Conservation (phyloP, 1,140 invertebrate genomes). For the Platyura marginata region DNA sequence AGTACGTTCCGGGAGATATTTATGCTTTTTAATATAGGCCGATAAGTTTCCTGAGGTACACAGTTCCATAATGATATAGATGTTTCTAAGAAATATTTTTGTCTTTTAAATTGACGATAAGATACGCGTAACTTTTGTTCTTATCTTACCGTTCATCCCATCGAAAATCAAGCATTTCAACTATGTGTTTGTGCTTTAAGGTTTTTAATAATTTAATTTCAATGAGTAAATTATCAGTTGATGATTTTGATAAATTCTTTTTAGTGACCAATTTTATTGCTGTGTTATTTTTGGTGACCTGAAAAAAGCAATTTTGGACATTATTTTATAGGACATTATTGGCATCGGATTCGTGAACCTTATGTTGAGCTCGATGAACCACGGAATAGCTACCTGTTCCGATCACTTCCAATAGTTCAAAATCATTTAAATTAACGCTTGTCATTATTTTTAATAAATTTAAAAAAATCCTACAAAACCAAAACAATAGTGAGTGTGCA, state of each 20-base stretch:
- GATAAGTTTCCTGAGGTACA: slow-evolving; percentile 76
- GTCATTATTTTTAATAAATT: no score
- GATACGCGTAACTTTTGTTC: not conserved
- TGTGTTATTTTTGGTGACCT: slow-evolving; percentile 12
- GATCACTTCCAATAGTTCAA: slow-evolving; percentile 60
- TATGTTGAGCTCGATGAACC: slow-evolving; percentile 69
- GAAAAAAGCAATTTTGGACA: slow-evolving; percentile 3
- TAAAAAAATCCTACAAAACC: no score
- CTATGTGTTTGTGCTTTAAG: slow-evolving; percentile 67
- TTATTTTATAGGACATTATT: slow-evolving; percentile 2
- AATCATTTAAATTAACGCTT: no score
- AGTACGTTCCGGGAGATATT: slow-evolving; percentile 51
- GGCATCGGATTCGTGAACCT: slow-evolving; percentile 15
- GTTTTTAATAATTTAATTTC: slow-evolving; percentile 74
- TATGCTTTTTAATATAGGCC: slow-evolving; percentile 52
- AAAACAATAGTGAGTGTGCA: no score
- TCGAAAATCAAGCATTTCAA: slow-evolving; percentile 66
- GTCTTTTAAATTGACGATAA: not conserved
- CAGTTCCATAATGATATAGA: slow-evolving; percentile 81
- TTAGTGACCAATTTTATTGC: slow-evolving; percentile 67
- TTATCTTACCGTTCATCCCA: slow-evolving; percentile 45
- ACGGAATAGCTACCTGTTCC: slow-evolving; percentile 76
- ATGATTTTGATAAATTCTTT: slow-evolving; percentile 46
- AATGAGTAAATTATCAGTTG: slow-evolving; percentile 63
- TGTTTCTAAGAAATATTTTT: slow-evolving; percentile 35